phyloP scores from a whole-genome alignment of 2,888 invertebrate genomes.

The Oscheius onirici region DNA sequence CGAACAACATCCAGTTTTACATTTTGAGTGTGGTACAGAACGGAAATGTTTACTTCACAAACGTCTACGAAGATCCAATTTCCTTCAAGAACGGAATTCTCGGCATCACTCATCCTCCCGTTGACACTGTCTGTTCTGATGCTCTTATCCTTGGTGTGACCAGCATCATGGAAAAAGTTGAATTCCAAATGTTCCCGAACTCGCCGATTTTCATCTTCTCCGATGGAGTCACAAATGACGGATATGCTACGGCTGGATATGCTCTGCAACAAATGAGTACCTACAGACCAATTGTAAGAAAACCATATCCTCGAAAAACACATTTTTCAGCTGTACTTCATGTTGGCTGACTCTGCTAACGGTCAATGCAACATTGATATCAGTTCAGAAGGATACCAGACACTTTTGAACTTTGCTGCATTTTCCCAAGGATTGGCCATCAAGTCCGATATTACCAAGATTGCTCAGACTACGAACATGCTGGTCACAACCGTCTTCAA shows the following conservation, averaged over 20 bases:
- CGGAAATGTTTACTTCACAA: conserved; percentile 42
- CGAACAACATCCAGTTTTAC: conserved; percentile 42
- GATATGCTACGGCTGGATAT: conserved; percentile 33
- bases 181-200: conserved; percentile 47
- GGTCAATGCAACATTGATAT: conserved; percentile 49
- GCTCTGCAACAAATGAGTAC: conserved; percentile 42
- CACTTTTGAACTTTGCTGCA: conserved; percentile 35
- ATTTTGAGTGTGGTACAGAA: conserved; percentile 48
- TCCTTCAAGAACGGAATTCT: conserved; percentile 38
- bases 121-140: conserved; percentile 52
- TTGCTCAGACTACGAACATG: conserved; percentile 30
- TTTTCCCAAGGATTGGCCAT: conserved; percentile 44
- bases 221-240: conserved; percentile 53
- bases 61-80: conserved; percentile 34
- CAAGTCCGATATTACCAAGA: conserved; percentile 36
- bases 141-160: conserved; percentile 44
- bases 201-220: conserved; percentile 59
- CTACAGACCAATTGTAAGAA: conserved; percentile 36
- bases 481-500: conserved; percentile 38
- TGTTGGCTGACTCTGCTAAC: conserved; percentile 41
- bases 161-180: conserved; percentile 26
- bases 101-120: conserved; percentile 39
- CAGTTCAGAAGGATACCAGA: conserved; percentile 33
- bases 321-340: conserved; percentile 39
- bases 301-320: background rate